phyloP scores from a whole-genome alignment of 2,888 invertebrate species.

The Athalia cordata region DNA sequence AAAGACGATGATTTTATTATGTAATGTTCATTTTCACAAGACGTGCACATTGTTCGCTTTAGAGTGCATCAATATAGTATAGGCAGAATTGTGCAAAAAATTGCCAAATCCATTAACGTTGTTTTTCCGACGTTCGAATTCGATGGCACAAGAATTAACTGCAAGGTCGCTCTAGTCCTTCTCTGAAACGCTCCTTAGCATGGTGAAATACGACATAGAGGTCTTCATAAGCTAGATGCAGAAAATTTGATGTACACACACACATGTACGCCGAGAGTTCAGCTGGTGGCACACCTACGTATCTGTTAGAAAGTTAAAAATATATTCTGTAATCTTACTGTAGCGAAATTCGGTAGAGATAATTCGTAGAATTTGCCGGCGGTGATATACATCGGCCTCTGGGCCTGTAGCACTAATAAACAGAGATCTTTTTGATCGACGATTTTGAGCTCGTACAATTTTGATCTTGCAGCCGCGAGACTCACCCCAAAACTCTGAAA shows the following conservation, averaged over 20 bases:
- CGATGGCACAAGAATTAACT: background rate
- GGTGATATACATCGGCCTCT: slow-evolving; percentile 7
- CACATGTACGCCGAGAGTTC: background rate
- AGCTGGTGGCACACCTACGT: background rate
- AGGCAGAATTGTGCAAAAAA: too few species aligned
- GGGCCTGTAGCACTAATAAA: slow-evolving; percentile 8
- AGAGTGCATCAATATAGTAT: too few species aligned
- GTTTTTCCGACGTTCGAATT: background rate
- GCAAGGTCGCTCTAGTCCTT: background rate
- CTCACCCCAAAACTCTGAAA: slow-evolving; percentile 34
- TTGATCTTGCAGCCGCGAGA: background rate
- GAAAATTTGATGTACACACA: background rate
- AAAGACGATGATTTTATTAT: too few species aligned
- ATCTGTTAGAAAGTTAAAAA: too few species aligned
- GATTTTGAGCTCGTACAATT: slow-evolving; percentile 11
- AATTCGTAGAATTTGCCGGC: slow-evolving; percentile 24
- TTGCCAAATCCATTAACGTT: background rate
- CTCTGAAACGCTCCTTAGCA: background rate
- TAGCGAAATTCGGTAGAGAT: slow-evolving; percentile 3
- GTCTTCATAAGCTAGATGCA: slow-evolving; percentile 11
- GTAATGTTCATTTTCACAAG: too few species aligned
- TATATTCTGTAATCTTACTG: slow-evolving; percentile 5
- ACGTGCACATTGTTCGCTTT: too few species aligned
- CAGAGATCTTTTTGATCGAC: slow-evolving; percentile 25
- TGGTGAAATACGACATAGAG: slow-evolving; percentile 24